These are phyloP conservation scores for Zeugodacus cucurbitae DNA, from an alignment of 1,140 invertebrate species.

Conservation along the genomic window DNA sequence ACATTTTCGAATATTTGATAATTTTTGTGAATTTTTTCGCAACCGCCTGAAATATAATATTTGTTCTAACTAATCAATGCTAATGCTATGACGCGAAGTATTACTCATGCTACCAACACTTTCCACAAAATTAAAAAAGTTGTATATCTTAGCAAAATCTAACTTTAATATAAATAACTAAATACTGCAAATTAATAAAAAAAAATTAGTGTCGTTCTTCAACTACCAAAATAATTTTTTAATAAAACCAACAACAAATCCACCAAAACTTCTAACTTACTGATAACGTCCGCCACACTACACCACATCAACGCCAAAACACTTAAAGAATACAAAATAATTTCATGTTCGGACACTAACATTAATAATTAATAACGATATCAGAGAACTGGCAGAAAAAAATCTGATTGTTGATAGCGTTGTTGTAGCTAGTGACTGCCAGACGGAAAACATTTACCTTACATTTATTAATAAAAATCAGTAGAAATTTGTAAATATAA, in stretches of 20 bases:
- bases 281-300: background rate
- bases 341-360: background rate
- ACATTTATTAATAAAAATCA: background rate
- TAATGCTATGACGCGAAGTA: no score
- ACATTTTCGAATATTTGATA: no score
- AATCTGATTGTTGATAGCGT: background rate
- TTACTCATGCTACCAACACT: no score
- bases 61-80: no score
- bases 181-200: no score
- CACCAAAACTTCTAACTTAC: background rate
- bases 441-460: background rate
- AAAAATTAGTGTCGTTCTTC: no score
- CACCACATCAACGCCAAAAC: background rate
- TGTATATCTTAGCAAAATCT: no score
- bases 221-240: no score
- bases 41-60: no score
- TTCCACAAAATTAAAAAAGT: no score
- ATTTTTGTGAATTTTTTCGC: no score
- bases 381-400: background rate
- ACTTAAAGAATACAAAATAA: constrained; percentile 15
- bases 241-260: background rate
- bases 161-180: no score
- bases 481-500: background rate
- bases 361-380: background rate
- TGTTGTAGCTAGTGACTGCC: background rate